Evolutionary conservation across 2,888 invertebrate species (phyloP).

Genomic region (Philaethria dido): DNA sequence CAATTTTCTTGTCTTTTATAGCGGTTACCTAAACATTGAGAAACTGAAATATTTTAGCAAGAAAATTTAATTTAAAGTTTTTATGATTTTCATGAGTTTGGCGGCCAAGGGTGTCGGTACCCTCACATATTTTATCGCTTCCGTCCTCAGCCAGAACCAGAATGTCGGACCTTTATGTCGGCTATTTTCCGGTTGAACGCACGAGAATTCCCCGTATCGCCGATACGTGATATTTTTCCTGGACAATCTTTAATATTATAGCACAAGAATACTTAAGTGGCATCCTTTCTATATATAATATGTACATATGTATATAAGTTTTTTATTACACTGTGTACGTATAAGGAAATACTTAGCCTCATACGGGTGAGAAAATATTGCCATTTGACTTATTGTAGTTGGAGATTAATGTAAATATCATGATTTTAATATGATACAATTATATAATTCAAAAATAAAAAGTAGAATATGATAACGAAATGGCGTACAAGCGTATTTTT

Average conservation of each 20-base stretch:
- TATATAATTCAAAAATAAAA: not conserved
- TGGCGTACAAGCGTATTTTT: not conserved
- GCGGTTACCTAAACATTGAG: no score
- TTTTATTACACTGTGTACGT: not conserved
- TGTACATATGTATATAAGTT: not conserved
- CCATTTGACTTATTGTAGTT: no score
- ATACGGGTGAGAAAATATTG: not conserved
- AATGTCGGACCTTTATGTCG: conserved; percentile 77
- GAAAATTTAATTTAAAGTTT: conserved; percentile 44
- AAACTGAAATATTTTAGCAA: not conserved
- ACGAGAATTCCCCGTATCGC: conserved; percentile 72
- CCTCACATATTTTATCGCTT: conserved; percentile 68
- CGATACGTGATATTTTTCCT: conserved; percentile 71
- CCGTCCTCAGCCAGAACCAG: conserved; percentile 66
- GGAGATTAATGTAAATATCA: not conserved
- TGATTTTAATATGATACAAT: not conserved
- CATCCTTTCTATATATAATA: conserved; percentile 19
- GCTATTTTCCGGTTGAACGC: conserved; percentile 78
- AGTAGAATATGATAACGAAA: not conserved
- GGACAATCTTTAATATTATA: conserved; percentile 62
- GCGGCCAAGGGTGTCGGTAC: conserved; percentile 48
- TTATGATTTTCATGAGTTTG: conserved; percentile 56
- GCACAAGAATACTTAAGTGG: conserved; percentile 33
- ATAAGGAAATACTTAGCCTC: not conserved
- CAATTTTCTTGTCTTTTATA: not conserved